phyloP scores from a whole-genome alignment of 2,797 vertebrate species.

The Tenualosa ilisha region DNA sequence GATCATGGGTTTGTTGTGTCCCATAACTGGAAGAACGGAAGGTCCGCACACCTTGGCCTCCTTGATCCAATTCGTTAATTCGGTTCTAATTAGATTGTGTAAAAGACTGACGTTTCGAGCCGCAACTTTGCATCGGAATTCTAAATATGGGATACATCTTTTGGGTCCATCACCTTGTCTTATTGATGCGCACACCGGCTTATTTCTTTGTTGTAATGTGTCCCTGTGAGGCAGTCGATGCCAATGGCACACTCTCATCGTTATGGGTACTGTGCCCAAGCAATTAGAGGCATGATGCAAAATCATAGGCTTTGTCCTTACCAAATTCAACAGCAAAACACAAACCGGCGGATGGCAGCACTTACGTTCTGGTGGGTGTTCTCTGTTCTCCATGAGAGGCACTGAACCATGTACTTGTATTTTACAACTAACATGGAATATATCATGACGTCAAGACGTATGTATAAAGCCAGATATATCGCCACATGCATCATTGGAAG shows the following conservation, averaged over 20 bases:
- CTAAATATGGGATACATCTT: no score
- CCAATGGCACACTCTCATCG: not conserved
- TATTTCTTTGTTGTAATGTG: not conserved
- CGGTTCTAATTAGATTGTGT: no score
- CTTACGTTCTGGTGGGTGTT: not conserved
- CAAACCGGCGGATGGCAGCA: not conserved
- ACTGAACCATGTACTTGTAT: slow-evolving; percentile 1
- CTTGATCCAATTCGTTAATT: no score
- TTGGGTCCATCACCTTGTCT: no score
- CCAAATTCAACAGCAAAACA: not conserved
- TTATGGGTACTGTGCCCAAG: not conserved
- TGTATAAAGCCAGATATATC: slow-evolving; percentile 4
- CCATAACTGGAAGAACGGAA: no score
- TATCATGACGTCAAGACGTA: slow-evolving; percentile 24
- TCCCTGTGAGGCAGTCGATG: not conserved
- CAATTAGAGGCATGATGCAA: not conserved
- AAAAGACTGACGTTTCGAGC: no score
- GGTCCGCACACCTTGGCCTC: no score
- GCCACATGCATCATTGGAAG: not conserved
- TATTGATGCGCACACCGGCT: no score
- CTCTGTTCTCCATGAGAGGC: not conserved
- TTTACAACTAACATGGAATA: not conserved
- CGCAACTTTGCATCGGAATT: no score
- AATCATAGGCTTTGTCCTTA: not conserved
- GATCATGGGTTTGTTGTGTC: not conserved